A percentile compares a stretch with the other conserved stretches of the same genome.
These are phyloP conservation scores for Rhabdornis inornatus DNA, from an alignment of 2,113 vertebrate species.

Conservation along the genomic window DNA sequence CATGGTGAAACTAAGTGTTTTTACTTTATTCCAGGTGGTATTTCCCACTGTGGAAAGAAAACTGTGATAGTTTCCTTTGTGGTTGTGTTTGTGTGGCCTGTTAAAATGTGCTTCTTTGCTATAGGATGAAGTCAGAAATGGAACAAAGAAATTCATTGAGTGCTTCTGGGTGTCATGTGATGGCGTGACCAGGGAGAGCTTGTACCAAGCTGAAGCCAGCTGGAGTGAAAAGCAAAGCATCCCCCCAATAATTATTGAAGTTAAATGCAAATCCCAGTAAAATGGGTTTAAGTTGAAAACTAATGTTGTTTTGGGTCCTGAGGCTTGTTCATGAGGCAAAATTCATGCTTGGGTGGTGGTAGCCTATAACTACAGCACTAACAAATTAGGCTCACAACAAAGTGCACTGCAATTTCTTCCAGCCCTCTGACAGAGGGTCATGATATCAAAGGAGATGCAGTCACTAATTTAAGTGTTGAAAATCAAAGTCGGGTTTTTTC, in stretches of 20 bases:
- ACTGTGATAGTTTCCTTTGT: not conserved
- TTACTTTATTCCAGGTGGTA: not conserved
- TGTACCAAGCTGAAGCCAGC: slow-evolving; percentile 33
- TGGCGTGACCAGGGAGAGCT: slow-evolving; percentile 3
- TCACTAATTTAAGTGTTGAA: not conserved
- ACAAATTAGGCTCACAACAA: fast-evolving
- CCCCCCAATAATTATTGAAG: not conserved
- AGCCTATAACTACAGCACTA: fast-evolving
- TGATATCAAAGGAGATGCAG: not conserved
- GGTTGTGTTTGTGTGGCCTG: not conserved
- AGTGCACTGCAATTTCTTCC: not conserved
- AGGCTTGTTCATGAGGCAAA: not conserved
- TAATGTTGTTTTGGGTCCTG: not conserved
- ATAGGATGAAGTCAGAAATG: slow-evolving; percentile 38
- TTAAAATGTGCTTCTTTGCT: slow-evolving; percentile 18
- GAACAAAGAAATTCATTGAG: slow-evolving; percentile 42
- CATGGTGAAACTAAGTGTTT: not conserved
- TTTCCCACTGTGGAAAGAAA: not conserved
- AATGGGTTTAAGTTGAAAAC: not conserved
- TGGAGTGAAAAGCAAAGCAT: not conserved
- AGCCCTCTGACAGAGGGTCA: not conserved
- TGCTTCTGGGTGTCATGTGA: slow-evolving; percentile 12
- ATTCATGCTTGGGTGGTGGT: not conserved
- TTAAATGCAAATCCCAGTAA: not conserved
- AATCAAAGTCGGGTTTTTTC: not conserved